Percentiles rank a stretch among this genome's conserved stretches.
Conservation (phyloP, 2,113 vertebrate species). For the Tachysurus vachellii region DNA sequence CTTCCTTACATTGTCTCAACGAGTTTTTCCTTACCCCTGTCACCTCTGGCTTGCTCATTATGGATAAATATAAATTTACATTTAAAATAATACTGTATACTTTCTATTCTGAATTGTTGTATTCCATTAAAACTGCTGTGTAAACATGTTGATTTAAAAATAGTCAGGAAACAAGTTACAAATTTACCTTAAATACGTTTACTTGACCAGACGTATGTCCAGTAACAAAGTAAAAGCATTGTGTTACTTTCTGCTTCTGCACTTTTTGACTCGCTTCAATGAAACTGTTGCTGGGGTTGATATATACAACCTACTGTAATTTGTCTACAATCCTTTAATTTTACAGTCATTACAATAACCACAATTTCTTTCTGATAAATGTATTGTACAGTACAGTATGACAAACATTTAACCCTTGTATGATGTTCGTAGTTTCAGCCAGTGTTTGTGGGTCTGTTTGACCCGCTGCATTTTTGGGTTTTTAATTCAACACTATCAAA, state of each 20-base stretch:
- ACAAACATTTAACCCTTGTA: neutral
- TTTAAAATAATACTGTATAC: too few relatives aligned
- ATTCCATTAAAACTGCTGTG: too few relatives aligned
- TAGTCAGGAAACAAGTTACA: neutral
- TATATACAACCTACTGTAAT: neutral
- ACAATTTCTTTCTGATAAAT: neutral
- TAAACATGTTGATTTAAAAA: neutral
- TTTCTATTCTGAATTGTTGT: too few relatives aligned
- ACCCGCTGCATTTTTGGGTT: too few relatives aligned
- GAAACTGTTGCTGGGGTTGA: neutral
- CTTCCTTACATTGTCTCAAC: too few relatives aligned
- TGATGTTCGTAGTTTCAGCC: too few relatives aligned
- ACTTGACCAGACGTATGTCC: neutral
- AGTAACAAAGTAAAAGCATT: neutral
- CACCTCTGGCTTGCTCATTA: too few relatives aligned
- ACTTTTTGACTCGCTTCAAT: neutral
- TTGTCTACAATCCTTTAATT: neutral
- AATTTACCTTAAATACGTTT: neutral
- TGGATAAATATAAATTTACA: too few relatives aligned
- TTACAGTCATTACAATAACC: neutral
- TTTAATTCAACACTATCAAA: too few relatives aligned
- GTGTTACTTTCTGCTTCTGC: neutral
- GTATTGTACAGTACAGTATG: neutral
- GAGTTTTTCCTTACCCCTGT: too few relatives aligned
- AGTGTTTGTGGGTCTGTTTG: too few relatives aligned